phyloP scores from a whole-genome alignment of 2,888 invertebrate genomes.

The Dromius quadrimaculatus region DNA sequence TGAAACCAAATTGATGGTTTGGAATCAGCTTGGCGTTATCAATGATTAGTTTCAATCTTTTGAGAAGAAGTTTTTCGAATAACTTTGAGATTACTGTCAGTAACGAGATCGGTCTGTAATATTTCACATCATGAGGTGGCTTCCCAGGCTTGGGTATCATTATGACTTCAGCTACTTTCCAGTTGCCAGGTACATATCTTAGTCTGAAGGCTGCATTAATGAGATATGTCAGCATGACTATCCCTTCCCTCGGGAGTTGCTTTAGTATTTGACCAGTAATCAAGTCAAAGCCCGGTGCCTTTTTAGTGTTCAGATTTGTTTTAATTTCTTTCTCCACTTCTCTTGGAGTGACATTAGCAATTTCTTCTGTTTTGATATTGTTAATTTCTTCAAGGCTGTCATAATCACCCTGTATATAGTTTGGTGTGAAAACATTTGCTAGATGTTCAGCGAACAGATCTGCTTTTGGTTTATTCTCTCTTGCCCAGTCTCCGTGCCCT shows the following conservation, averaged over 20 bases:
- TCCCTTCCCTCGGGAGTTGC: slow-evolving; percentile 56
- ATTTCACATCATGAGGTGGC: slow-evolving; percentile 53
- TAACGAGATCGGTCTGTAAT: slow-evolving; percentile 56
- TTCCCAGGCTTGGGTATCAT: slow-evolving; percentile 40
- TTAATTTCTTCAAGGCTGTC: slow-evolving; percentile 28
- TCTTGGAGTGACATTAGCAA: slow-evolving; percentile 5
- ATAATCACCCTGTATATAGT: slow-evolving; percentile 18
- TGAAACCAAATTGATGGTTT: slow-evolving; percentile 53
- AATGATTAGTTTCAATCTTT: slow-evolving; percentile 41
- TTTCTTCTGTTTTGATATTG: slow-evolving; percentile 45
- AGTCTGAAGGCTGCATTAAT: slow-evolving; percentile 56
- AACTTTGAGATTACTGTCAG: background rate
- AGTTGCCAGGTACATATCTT: slow-evolving; percentile 56
- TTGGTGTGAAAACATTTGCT: slow-evolving; percentile 52
- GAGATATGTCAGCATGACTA: slow-evolving; percentile 55
- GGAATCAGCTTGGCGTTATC: slow-evolving; percentile 41
- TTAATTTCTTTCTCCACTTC: slow-evolving; percentile 40
- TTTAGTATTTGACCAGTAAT: slow-evolving; percentile 54
- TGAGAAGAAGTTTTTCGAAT: slow-evolving; percentile 51
- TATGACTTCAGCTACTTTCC: slow-evolving; percentile 54
- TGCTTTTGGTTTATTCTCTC: slow-evolving; percentile 54
- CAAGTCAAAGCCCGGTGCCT: slow-evolving; percentile 56
- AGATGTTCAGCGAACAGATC: slow-evolving; percentile 54
- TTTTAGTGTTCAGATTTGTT: slow-evolving; percentile 48
- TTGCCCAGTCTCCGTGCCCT: slow-evolving; percentile 53